These are phyloP conservation scores for Lasioglossum vierecki DNA, from an alignment of 2,888 invertebrate genomes.

Conservation along the genomic window DNA sequence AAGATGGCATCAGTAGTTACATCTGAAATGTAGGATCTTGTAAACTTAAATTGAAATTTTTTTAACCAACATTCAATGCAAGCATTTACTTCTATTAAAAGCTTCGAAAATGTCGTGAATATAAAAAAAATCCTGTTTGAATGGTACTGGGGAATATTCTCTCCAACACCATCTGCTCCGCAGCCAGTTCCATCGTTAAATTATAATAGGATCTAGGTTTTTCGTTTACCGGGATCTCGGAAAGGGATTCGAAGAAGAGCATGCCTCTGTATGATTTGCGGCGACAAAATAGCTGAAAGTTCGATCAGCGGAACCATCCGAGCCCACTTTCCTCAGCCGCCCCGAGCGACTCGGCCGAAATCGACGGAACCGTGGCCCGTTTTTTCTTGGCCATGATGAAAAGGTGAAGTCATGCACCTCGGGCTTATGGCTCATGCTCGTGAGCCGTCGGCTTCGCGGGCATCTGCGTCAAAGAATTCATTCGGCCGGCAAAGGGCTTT, in stretches of 20 bases:
- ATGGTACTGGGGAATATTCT: too few relatives aligned
- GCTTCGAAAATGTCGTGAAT: too few relatives aligned
- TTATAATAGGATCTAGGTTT: background rate
- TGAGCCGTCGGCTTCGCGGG: background rate
- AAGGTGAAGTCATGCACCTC: conserved; percentile 44
- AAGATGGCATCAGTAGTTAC: too few relatives aligned
- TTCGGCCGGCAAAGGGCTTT: conserved; percentile 26
- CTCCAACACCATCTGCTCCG: background rate
- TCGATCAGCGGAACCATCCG: background rate
- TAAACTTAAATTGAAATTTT: background rate
- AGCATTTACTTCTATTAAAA: too few relatives aligned
- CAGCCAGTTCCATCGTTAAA: background rate
- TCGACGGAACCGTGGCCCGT: conserved; percentile 28
- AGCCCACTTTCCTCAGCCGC: conserved; percentile 11
- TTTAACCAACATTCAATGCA: background rate
- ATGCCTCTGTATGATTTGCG: background rate
- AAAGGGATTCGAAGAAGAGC: background rate
- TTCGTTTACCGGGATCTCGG: background rate
- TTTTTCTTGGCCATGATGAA: conserved; percentile 26
- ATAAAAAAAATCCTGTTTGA: too few relatives aligned
- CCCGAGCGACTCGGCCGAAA: conserved; percentile 20
- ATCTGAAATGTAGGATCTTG: too few relatives aligned
- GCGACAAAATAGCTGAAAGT: conserved; percentile 2
- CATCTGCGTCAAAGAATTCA: conserved; percentile 45
- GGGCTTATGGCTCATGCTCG: background rate